Evolutionary conservation across 2,113 vertebrate species (phyloP), one percentile per base, ranked within the genome.

Genomic region (Siniperca chuatsi): DNA sequence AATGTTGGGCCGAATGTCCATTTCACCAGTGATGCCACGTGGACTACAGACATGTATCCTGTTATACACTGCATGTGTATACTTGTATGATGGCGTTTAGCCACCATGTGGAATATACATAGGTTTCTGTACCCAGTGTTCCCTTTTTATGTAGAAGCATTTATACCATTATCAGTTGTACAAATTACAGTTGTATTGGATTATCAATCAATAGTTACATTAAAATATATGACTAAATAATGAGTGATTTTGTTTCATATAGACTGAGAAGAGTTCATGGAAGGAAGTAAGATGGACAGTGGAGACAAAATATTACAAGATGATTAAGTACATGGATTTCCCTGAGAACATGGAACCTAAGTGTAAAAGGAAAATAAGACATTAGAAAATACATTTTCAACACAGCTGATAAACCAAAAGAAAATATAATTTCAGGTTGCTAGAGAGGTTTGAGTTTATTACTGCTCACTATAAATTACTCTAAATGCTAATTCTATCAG

Each of bases 371-470:
- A 35, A 68, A 67, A 44, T 58, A 44, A 76, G 29, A 44, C 15
- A 25, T 29, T 20, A 29, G 1, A 48, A 37, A 52, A 52, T 21
- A 21, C 8, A 20, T n/a, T 23, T 44, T 42, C 1, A 76, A 61
- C 11, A 55, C 1, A 2, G 15, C 9, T 20, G 33, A 65, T 29
- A 1, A 4, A 78, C 62, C 29, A 84, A 55, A 44, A 67, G 2
- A 46, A 7, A n/a, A 52, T 9, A 72, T 8, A 46, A 42, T 35
- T 79, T 73, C 23, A 70, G 6, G 50, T 68, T 86, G 77, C 44
- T 81, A 4, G 1, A 79, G 57, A n/a, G 40, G 8, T 55, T 71
- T 54, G 8, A 46, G 57, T 90, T 84, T 90, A 83, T 85, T 85
- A 18, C 11, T 5, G 48, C 15, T 80, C 5, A 21, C 10, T 15